Percentiles rank a stretch among this genome's conserved stretches.
phyloP scores from a whole-genome alignment of 2,113 vertebrate genomes.

The Callospermophilus lateralis region DNA sequence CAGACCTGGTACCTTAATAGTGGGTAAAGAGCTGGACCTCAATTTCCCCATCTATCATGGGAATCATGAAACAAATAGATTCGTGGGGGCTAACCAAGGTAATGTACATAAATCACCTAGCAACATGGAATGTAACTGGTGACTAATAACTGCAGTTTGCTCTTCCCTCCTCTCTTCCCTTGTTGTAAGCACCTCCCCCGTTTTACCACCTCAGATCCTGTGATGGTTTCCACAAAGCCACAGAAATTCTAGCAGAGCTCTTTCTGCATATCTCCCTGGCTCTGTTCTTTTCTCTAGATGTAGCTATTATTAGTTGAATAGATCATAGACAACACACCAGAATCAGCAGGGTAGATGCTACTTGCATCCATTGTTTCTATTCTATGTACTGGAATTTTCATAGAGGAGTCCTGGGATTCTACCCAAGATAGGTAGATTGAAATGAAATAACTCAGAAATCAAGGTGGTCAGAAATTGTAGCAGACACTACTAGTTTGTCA shows the following conservation, averaged over 20 bases:
- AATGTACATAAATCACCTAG: background rate
- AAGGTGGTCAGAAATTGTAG: background rate
- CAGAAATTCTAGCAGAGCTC: background rate
- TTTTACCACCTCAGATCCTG: background rate
- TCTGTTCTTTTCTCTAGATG: background rate
- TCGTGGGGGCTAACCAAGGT: background rate
- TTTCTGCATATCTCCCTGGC: background rate
- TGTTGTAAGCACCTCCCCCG: background rate
- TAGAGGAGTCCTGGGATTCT: background rate
- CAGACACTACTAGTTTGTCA: background rate
- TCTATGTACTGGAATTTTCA: background rate
- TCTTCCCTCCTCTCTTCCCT: background rate
- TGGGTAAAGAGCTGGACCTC: background rate
- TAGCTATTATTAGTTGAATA: background rate
- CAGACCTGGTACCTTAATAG: background rate
- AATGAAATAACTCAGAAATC: background rate
- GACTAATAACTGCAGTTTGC: background rate
- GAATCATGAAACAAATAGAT: background rate
- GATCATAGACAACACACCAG: background rate
- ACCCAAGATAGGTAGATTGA: background rate
- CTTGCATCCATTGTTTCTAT: background rate
- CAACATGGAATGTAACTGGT: background rate
- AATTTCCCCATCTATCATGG: background rate
- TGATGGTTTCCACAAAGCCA: background rate
- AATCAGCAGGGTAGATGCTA: background rate